Percentiles rank a stretch among this genome's conserved stretches.
phyloP scores from a whole-genome alignment of 2,888 invertebrate genomes.

The Aplocera efformata region DNA sequence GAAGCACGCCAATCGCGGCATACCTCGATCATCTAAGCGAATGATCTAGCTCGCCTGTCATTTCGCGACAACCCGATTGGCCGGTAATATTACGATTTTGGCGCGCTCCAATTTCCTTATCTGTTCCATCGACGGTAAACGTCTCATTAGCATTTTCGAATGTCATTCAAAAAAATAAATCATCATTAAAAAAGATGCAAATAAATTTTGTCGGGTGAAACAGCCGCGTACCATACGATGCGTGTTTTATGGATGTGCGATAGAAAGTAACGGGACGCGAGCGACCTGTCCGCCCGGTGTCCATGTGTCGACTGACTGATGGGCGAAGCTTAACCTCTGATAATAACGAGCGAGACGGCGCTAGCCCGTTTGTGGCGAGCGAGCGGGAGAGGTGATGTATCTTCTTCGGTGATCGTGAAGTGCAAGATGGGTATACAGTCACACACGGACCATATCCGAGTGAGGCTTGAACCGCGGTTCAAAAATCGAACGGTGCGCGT shows the following conservation, averaged over 20 bases:
- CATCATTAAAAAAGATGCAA: slow-evolving; percentile 18
- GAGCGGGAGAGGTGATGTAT: slow-evolving; percentile 61
- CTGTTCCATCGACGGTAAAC: slow-evolving; percentile 34
- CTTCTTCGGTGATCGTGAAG: slow-evolving; percentile 79
- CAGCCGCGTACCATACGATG: slow-evolving; percentile 55
- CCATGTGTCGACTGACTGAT: slow-evolving; percentile 76
- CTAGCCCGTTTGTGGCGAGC: slow-evolving; percentile 35
- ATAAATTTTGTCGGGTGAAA: slow-evolving; percentile 63
- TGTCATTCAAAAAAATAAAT: slow-evolving; percentile 31
- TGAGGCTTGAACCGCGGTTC: slow-evolving; percentile 66
- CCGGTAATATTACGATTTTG: slow-evolving; percentile 57
- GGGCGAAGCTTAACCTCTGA: slow-evolving; percentile 76
- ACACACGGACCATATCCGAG: slow-evolving; percentile 78
- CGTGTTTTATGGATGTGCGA: slow-evolving; percentile 60
- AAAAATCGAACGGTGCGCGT: slow-evolving; percentile 65
- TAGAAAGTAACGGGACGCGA: slow-evolving; percentile 65
- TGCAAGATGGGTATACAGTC: slow-evolving; percentile 79
- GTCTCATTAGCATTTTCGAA: slow-evolving; percentile 49
- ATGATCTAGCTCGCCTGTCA: slow-evolving; percentile 77
- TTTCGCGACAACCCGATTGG: slow-evolving; percentile 74
- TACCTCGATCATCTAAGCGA: slow-evolving; percentile 70
- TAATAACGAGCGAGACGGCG: slow-evolving; percentile 69
- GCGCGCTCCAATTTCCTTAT: slow-evolving; percentile 45
- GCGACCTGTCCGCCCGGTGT: slow-evolving; percentile 70
- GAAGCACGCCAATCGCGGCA: slow-evolving; percentile 70